These are phyloP conservation scores for Radopholus similis DNA, from an alignment of 1,140 invertebrate species.

Conservation along the genomic window DNA sequence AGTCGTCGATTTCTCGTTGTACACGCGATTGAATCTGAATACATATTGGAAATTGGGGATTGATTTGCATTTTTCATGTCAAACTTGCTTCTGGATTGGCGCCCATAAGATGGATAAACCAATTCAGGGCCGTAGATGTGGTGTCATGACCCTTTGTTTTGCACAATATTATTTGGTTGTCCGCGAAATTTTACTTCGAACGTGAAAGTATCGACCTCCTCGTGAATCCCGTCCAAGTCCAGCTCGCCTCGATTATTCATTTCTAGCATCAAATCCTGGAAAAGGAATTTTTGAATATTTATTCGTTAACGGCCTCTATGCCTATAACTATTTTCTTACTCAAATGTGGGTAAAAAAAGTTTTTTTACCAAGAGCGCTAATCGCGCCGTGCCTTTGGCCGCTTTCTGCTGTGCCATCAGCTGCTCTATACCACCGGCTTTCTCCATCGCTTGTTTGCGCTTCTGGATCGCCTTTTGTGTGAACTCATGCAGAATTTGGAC, in stretches of 20 bases:
- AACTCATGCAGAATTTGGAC: slow-evolving; percentile 79
- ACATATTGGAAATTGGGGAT: no score
- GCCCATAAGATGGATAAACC: slow-evolving; percentile 62
- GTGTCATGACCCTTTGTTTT: slow-evolving; percentile 84
- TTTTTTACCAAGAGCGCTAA: no score
- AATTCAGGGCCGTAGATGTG: slow-evolving; percentile 70
- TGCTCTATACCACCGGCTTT: slow-evolving; percentile 52
- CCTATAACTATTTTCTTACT: no score
- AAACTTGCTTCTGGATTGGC: slow-evolving; percentile 62
- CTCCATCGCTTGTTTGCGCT: slow-evolving; percentile 72
- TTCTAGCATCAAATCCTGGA: slow-evolving; percentile 84
- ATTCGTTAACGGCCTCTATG: no score
- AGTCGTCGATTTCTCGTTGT: slow-evolving; percentile 73
- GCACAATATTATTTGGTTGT: no score
- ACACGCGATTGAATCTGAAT: slow-evolving; percentile 71
- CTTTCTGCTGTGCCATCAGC: slow-evolving; percentile 46
- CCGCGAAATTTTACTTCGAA: slow-evolving; percentile 66
- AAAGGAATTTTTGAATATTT: no score
- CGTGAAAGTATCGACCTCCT: slow-evolving; percentile 75
- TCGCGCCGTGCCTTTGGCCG: slow-evolving; percentile 28
- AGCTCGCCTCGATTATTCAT: slow-evolving; percentile 72
- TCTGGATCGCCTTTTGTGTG: slow-evolving; percentile 74
- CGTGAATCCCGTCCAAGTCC: slow-evolving; percentile 63
- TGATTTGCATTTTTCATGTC: no score
- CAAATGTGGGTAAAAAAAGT: no score